These are phyloP conservation scores for Petrolisthes cinctipes DNA, from an alignment of 2,888 invertebrate genomes.

Conservation along the genomic window DNA sequence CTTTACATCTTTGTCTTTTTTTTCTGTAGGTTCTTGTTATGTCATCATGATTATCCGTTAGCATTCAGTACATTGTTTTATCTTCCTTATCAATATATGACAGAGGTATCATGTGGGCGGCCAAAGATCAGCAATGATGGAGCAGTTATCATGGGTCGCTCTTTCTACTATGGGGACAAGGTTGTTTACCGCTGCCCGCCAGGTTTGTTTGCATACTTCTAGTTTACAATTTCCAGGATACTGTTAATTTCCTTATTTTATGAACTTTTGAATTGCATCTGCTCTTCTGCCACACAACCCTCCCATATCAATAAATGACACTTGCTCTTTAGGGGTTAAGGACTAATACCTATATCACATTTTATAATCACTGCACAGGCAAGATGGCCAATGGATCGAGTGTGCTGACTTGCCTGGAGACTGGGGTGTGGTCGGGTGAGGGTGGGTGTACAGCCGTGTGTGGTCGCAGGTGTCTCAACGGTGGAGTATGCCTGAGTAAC, in stretches of 20 bases:
- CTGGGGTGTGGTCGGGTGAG: conserved; percentile 61
- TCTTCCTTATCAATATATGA: background rate
- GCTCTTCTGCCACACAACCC: background rate
- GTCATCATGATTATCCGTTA: too few species aligned
- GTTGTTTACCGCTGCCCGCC: conserved; percentile 61
- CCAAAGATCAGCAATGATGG: conserved; percentile 61
- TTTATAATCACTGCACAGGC: conserved; percentile 28
- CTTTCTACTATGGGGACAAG: conserved; percentile 63
- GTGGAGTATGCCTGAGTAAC: conserved; percentile 59
- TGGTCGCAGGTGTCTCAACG: conserved; percentile 59
- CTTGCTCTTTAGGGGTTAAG: too few species aligned
- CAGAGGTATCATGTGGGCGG: conserved; percentile 62
- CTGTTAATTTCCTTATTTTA: background rate
- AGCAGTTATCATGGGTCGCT: conserved; percentile 57
- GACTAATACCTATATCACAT: background rate
- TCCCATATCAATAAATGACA: background rate
- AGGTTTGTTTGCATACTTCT: conserved; percentile 39
- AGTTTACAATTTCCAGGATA: background rate
- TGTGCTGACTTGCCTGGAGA: conserved; percentile 54
- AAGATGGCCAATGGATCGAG: conserved; percentile 43
- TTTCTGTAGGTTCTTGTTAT: too few species aligned
- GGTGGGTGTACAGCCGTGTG: conserved; percentile 50
- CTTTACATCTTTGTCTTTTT: too few species aligned
- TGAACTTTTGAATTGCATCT: background rate
- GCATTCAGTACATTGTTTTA: too few species aligned